phyloP scores from a whole-genome alignment of 2,888 invertebrate species.

The Eremobia ochroleuca region DNA sequence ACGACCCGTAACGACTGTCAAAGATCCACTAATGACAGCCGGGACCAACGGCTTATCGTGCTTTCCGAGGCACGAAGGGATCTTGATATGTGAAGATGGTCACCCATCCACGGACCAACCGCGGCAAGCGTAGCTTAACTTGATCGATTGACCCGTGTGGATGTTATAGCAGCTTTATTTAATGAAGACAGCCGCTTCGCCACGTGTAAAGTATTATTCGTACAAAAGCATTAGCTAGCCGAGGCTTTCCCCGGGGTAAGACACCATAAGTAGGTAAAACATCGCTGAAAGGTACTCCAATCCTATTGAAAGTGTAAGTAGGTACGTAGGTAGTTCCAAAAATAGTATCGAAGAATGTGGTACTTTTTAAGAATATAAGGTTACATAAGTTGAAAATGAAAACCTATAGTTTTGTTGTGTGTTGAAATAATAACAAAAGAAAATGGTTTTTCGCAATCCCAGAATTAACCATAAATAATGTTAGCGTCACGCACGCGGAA shows the following conservation, averaged over 20 bases:
- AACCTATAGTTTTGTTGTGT: conserved; percentile 23
- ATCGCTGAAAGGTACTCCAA: not conserved
- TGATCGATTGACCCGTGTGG: too few relatives aligned
- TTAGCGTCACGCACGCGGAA: conserved; percentile 66
- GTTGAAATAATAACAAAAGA: conserved; percentile 50
- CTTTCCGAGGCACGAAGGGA: too few relatives aligned
- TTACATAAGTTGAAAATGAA: conserved; percentile 18
- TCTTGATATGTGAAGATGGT: too few relatives aligned
- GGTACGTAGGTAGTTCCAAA: not conserved
- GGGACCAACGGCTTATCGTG: too few relatives aligned
- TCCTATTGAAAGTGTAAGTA: conserved; percentile 1
- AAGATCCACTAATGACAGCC: too few relatives aligned
- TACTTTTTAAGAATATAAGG: not conserved
- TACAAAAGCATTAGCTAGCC: conserved; percentile 7
- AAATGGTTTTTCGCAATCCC: conserved; percentile 62
- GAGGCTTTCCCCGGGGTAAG: not conserved
- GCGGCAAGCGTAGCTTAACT: too few relatives aligned
- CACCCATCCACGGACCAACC: too few relatives aligned
- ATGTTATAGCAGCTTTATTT: conserved; percentile 8
- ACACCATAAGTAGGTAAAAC: not conserved
- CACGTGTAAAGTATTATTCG: conserved; percentile 6
- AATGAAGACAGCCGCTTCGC: not conserved
- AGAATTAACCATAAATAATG: conserved; percentile 65
- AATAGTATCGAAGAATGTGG: not conserved
- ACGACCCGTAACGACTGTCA: too few relatives aligned